Base-by-base conservation (phyloP, 2,113 vertebrate species). In the Leptobrachium ailaonicum region DNA sequence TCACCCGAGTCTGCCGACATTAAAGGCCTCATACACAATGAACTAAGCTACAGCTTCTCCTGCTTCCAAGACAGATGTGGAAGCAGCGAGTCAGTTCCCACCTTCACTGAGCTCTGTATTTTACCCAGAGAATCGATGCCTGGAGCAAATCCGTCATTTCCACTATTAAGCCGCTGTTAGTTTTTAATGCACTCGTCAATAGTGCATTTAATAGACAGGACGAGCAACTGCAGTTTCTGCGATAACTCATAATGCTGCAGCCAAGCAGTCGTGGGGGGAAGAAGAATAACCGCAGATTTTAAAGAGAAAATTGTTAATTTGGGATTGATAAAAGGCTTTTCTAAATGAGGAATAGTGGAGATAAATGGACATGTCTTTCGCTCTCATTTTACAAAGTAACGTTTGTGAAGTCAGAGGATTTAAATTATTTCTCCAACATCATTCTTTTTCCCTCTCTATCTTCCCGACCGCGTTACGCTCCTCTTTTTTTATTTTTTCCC, bases 291-390 rank as follows among this genome's bases (percentile, higher is more conserved):
- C 54, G 40, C 80, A 85, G 87, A 83, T 84, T 85, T 87, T 75
- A 13, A 79, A 83, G 88, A 90, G 89, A 90, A 90, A 90, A 90
- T 88, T 87, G 87, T 90, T 90, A 90, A 91, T 91, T 88, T 89
- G 88, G 89, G 87, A 89, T 91, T 90, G 90, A 91, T 88, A 92
- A 90, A 93, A 84, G 90, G 87, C 90, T 88, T 91, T 86, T 85
- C 84, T 87, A 90, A 88, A 90, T 90, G 91, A 92, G 88, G 85
- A 89, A 88, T 85, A 85, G 89, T 84, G 85, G 84, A 88, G 88
- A 68, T 76, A 85, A 87, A 68, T 76, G 84, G 82, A 91, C 90
- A 83, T 87, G 84, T 90, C 90, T 91, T 90, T 88, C 86, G 77
- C 85, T 81, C 84, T 92, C 83, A 3, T 85, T 88, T 85, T 88